Evolutionary conservation across 2,113 vertebrate species (phyloP).

Genomic region (Pterocles burchelli): DNA sequence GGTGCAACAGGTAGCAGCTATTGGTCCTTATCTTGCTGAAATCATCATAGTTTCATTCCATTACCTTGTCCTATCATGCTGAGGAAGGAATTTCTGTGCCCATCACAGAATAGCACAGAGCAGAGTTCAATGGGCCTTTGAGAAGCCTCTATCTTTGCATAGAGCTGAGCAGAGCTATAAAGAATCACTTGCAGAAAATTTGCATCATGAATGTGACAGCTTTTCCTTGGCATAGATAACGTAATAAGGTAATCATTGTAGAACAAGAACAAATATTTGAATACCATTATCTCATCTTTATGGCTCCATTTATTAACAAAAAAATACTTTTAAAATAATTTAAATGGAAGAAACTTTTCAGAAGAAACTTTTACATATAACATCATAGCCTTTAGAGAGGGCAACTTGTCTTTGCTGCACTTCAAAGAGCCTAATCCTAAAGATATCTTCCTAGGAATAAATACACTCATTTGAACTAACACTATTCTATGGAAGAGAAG

Average conservation of each 20-base stretch:
- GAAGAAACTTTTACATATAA: not conserved
- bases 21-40: not conserved
- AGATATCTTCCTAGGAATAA: not conserved
- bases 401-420: not conserved
- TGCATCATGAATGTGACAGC: not conserved
- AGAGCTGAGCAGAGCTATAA: not conserved
- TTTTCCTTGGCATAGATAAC: not conserved
- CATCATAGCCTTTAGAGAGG: not conserved
- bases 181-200: not conserved
- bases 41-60: not conserved
- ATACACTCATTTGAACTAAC: not conserved
- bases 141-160: not conserved
- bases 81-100: not conserved
- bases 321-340: not conserved
- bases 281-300: not conserved
- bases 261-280: constrained; percentile 19
- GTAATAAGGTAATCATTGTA: not conserved
- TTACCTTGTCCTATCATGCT: not conserved
- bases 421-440: not conserved
- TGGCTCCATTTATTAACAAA: not conserved
- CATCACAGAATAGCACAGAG: not conserved
- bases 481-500: not conserved
- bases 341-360: not conserved
- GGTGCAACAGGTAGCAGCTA: not conserved
- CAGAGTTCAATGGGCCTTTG: not conserved